These are phyloP conservation scores for Acronicta aceris DNA, from an alignment of 2,888 invertebrate species.

Conservation along the genomic window DNA sequence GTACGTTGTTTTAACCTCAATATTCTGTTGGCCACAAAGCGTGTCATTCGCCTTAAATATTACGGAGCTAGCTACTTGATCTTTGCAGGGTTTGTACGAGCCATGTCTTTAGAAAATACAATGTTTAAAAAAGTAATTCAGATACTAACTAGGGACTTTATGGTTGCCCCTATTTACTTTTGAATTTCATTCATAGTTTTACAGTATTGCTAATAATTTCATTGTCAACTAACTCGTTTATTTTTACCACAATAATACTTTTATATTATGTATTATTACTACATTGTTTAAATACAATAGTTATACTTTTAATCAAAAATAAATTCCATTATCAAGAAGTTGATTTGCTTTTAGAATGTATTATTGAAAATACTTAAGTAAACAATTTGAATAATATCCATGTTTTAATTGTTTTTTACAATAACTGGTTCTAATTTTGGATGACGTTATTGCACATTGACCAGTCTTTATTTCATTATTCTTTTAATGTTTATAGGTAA, in stretches of 20 bases:
- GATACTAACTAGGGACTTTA: not conserved
- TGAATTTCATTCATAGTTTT: not conserved
- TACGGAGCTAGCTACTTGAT: too few species aligned
- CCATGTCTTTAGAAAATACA: not conserved
- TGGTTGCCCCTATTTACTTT: not conserved
- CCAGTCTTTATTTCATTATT: conserved; percentile 40
- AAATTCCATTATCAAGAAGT: conserved; percentile 13
- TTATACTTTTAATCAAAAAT: conserved; percentile 21
- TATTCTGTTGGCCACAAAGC: too few species aligned
- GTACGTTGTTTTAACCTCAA: too few species aligned
- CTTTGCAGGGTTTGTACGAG: too few species aligned
- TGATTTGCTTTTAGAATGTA: conserved; percentile 12
- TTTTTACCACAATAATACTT: conserved; percentile 40
- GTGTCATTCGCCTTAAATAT: too few species aligned
- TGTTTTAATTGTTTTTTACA: too few species aligned
- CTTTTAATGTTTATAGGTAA: conserved; percentile 23
- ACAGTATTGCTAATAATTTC: conserved; percentile 7
- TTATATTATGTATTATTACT: conserved; percentile 18
- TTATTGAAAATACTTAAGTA: not conserved
- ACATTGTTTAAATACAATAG: conserved; percentile 35
- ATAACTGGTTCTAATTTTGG: conserved; percentile 6
- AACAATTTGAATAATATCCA: not conserved
- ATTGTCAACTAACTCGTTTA: conserved; percentile 45
- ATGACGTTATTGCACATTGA: conserved; percentile 44
- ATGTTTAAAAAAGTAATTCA: not conserved